phyloP scores from a whole-genome alignment of 2,113 vertebrate genomes.

The Rutilus rutilus region DNA sequence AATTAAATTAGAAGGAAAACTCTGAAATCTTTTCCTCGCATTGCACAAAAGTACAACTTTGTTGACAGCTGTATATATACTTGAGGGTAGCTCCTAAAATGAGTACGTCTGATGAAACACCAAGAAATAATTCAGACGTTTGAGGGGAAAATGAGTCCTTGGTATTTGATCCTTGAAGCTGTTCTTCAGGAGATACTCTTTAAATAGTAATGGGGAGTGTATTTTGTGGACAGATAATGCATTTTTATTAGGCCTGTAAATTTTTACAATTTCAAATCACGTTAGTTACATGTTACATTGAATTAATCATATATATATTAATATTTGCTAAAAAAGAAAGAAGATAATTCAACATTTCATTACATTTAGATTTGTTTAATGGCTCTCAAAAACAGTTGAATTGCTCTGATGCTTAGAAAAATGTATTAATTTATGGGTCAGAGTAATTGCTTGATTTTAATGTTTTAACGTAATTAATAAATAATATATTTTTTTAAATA shows the following conservation, averaged over 20 bases:
- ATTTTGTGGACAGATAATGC: not conserved
- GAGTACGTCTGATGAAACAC: constrained; percentile 59
- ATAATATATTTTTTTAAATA: not conserved
- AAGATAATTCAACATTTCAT: not conserved
- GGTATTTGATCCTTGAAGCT: constrained; percentile 22
- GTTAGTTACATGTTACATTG: not conserved
- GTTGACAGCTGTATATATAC: constrained; percentile 40
- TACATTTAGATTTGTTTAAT: not conserved
- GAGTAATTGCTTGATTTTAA: not conserved
- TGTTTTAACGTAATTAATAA: not conserved
- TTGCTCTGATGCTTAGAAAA: not conserved
- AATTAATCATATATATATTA: not conserved
- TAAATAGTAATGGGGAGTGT: constrained; percentile 20
- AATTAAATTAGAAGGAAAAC: constrained; percentile 25
- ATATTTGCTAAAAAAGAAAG: not conserved
- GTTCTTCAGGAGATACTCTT: constrained; percentile 24
- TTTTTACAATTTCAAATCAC: not conserved
- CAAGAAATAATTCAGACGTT: constrained; percentile 54
- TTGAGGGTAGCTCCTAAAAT: constrained; percentile 41
- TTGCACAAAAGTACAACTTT: constrained; percentile 34
- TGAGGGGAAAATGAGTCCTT: constrained; percentile 35
- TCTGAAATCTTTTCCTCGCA: not conserved
- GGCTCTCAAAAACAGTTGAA: not conserved
- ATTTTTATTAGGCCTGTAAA: not conserved
- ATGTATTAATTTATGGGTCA: not conserved